Evolutionary conservation across 1,140 invertebrate species (phyloP).

Genomic region (Arctopsyche grandis): DNA sequence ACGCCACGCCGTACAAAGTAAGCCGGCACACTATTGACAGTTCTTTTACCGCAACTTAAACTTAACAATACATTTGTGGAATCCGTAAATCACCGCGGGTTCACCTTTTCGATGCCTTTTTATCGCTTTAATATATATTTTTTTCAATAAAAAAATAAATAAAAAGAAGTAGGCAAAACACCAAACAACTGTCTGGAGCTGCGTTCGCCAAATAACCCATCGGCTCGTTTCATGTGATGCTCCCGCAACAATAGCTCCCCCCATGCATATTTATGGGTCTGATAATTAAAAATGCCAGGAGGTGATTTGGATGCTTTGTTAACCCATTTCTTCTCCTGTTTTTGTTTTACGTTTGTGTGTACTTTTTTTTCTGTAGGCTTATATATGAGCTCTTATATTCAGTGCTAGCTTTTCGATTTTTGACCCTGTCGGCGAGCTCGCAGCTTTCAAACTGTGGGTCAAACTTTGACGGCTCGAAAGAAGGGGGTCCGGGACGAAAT

Average conservation of each 20-base stretch:
- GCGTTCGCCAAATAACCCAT: conserved; percentile 37
- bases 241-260: conserved; percentile 31
- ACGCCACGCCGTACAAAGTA: too few species aligned
- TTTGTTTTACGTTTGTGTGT: conserved; percentile 17
- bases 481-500: too few species aligned
- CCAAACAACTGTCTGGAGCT: neutral
- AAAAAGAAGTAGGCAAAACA: neutral
- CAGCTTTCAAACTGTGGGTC: too few species aligned
- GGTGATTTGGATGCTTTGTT: conserved; percentile 53
- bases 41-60: too few species aligned
- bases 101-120: neutral
- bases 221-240: conserved; percentile 36
- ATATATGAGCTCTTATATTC: too few species aligned
- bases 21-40: too few species aligned
- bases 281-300: conserved; percentile 52
- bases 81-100: conserved; percentile 38
- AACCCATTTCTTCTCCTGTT: conserved; percentile 48
- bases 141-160: neutral
- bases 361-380: neutral
- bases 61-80: too few species aligned
- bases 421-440: too few species aligned
- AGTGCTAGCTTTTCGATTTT: too few species aligned
- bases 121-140: neutral
- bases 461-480: too few species aligned
- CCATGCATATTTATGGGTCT: conserved; percentile 52